phyloP scores from a whole-genome alignment of 2,888 invertebrate genomes.

The Alviniconcha strummeri region DNA sequence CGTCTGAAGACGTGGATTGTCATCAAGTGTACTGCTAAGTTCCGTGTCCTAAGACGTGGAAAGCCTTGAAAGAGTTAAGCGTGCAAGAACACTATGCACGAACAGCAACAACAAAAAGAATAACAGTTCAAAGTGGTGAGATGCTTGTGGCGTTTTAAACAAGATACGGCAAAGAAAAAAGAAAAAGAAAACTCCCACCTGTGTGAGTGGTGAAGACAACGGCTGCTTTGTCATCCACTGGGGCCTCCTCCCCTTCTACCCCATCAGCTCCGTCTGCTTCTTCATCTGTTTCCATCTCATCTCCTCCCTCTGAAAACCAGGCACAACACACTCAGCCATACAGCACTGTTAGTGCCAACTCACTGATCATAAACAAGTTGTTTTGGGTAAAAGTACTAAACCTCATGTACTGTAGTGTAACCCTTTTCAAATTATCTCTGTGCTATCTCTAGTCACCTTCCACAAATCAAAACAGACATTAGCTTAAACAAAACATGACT shows the following conservation, averaged over 20 bases:
- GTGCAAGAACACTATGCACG: too few relatives aligned
- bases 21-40: too few relatives aligned
- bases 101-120: too few relatives aligned
- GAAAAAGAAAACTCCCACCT: conserved; percentile 34
- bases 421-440: neutral
- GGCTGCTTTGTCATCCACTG: conserved; percentile 49
- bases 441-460: neutral
- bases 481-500: too few relatives aligned
- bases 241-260: conserved; percentile 33
- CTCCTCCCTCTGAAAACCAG: conserved; percentile 33
- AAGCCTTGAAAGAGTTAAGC: too few relatives aligned
- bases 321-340: neutral
- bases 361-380: neutral
- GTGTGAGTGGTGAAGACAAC: conserved; percentile 49
- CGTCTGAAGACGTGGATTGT: too few relatives aligned
- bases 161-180: too few relatives aligned
- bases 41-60: too few relatives aligned
- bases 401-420: neutral
- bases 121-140: too few relatives aligned
- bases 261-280: conserved; percentile 34
- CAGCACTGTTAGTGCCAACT: neutral
- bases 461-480: too few relatives aligned
- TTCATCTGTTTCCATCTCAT: conserved; percentile 48
- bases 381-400: neutral
- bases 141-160: too few relatives aligned